Base-by-base conservation (phyloP, 2,797 vertebrate genomes). In the Calcarius lapponicus region DNA sequence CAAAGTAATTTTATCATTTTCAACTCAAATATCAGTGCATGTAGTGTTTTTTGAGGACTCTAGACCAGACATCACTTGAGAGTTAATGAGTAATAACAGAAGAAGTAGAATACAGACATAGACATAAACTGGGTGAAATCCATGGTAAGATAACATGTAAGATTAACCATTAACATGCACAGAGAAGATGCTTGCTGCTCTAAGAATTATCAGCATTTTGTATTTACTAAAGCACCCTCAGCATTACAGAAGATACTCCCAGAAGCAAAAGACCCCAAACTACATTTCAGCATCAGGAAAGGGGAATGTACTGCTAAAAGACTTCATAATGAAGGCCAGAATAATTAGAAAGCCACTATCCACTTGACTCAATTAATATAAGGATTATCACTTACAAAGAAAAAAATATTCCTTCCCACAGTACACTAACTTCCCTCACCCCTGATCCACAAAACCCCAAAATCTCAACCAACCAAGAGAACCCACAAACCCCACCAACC, bases 31-130 rank as follows among this genome's bases (percentile, higher is more conserved):
- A n/a, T 62, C 54, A 88, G 43, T 31, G 32, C n/a, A 50, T 17
- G 29, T 18, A 83, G 22, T 0, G 4, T 21, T 22, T 90, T 74
- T 83, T 56, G 54, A 86, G 73, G 47, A 48, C 51, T 88, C n/a
- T 38, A 93, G 57, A 90, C 50, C 51, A 74, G 62, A 88, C 11
- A 51, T n/a, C 40, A 81, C 51, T 93, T 40, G 32, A 45, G 24
- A 92, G 87, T 91, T 94, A 96, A 90, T 86, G 31, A 95, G 80
- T 53, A 95, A 92, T 67, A 89, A 75, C 13, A 85, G 24, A 80
- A 67, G 32, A 56, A 81, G 34, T 14, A 86, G 64, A 85, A 89
- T 6, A 38, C 24, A 73, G 65, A 74, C 61, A 91, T 78, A 73
- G 65, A 74, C 61, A 91, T 78, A 54, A 92, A 80, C 20, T 36